phyloP scores from a whole-genome alignment of 2,888 invertebrate species.

The Leucozona laternaria region DNA sequence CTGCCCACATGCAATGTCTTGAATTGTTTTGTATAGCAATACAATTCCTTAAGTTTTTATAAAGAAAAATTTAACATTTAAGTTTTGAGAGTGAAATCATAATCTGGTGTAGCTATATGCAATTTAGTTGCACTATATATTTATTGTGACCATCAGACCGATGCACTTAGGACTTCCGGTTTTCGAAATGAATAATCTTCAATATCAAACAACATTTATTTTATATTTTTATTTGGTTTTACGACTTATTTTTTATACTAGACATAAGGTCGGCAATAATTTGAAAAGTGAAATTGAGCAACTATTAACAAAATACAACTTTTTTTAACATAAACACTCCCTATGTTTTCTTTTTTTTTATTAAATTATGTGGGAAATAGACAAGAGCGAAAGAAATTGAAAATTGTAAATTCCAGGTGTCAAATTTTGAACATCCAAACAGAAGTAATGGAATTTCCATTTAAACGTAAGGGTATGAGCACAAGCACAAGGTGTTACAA shows the following conservation, averaged over 20 bases:
- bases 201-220: background rate
- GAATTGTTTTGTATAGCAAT: background rate
- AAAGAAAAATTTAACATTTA: background rate
- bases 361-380: background rate
- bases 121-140: background rate
- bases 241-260: background rate
- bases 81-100: background rate
- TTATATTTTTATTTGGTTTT: background rate
- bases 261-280: background rate
- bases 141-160: background rate
- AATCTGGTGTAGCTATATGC: background rate
- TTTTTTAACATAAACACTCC: constrained; percentile 15
- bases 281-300: background rate
- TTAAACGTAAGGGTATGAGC: background rate
- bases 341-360: constrained; percentile 21
- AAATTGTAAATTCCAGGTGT: constrained; percentile 7
- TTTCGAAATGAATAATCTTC: background rate
- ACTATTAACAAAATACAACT: constrained; percentile 13
- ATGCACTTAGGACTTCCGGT: constrained; percentile 39
- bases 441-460: background rate
- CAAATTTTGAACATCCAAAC: background rate
- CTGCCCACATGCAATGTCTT: background rate
- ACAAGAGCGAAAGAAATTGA: background rate
- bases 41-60: background rate
- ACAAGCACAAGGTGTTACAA: background rate